phyloP scores from a whole-genome alignment of 1,140 invertebrate genomes.

The Scaptodrosophila lebanonensis region DNA sequence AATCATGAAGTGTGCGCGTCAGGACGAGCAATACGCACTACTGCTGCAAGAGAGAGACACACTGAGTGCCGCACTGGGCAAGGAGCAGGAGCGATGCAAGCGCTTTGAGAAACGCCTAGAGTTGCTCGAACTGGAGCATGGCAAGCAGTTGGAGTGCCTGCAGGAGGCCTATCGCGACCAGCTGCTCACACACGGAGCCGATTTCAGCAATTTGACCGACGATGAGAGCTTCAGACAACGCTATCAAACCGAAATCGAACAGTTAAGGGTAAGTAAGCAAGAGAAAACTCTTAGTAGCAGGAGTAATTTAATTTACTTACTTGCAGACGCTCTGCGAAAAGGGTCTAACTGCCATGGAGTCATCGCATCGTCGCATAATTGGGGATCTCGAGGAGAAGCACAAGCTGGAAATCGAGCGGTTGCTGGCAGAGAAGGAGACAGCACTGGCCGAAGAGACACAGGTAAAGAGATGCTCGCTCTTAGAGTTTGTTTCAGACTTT shows the following conservation, averaged over 20 bases:
- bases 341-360: slow-evolving; percentile 91
- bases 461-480: slow-evolving; percentile 23
- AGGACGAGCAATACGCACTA: slow-evolving; percentile 62
- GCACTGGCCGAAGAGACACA: slow-evolving; percentile 93
- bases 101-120: slow-evolving; percentile 83
- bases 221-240: slow-evolving; percentile 84
- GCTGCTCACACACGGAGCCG: slow-evolving; percentile 53
- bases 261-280: slow-evolving; percentile 81
- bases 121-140: slow-evolving; percentile 86
- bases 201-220: slow-evolving; percentile 72
- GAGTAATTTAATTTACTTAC: neutral
- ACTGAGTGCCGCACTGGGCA: slow-evolving; percentile 78
- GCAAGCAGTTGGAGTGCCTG: slow-evolving; percentile 85
- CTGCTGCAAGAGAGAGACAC: slow-evolving; percentile 63
- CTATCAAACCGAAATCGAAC: slow-evolving; percentile 92
- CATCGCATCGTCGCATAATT: slow-evolving; percentile 89
- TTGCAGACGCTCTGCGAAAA: slow-evolving; percentile 87
- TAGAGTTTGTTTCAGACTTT: neutral
- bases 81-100: slow-evolving; percentile 81
- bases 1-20: slow-evolving; percentile 46
- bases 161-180: slow-evolving; percentile 83
- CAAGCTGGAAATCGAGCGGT: slow-evolving; percentile 81
- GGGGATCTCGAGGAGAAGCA: slow-evolving; percentile 91
- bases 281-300: neutral
- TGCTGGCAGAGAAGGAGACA: slow-evolving; percentile 88